phyloP scores from a whole-genome alignment of 2,797 vertebrate genomes.

The Scolopax rusticola region DNA sequence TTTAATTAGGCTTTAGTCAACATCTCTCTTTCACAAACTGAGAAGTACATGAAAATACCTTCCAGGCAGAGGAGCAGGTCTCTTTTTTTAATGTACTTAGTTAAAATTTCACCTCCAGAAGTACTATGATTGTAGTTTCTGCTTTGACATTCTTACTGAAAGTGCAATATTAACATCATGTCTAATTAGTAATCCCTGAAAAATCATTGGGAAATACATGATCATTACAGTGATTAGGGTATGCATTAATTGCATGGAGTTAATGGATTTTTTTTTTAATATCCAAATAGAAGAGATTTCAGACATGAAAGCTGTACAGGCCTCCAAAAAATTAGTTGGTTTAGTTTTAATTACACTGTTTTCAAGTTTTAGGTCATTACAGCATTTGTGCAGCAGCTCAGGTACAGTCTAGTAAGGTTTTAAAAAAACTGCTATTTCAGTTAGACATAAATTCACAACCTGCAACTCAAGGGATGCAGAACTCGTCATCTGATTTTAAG shows the following conservation, averaged over 20 bases:
- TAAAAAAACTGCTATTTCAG: neutral
- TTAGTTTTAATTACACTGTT: neutral
- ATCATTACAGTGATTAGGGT: neutral
- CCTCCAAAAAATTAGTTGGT: neutral
- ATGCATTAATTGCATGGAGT: neutral
- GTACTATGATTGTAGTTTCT: neutral
- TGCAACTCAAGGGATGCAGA: neutral
- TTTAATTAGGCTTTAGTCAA: constrained; percentile 8
- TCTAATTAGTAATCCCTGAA: constrained; percentile 1
- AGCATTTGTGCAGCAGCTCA: neutral
- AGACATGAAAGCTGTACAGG: neutral
- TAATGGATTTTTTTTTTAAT: neutral
- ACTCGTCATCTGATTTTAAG: neutral
- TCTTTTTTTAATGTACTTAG: neutral
- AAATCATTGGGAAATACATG: neutral
- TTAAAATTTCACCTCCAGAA: neutral
- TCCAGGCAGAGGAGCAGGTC: neutral
- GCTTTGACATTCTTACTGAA: neutral
- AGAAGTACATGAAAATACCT: neutral
- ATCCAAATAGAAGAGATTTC: neutral
- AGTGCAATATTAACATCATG: neutral
- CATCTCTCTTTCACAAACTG: neutral
- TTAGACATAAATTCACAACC: neutral
- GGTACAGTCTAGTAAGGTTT: neutral
- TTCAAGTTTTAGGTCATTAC: neutral